Base-by-base conservation (phyloP, 1,140 invertebrate genomes). In the Nymphalis io region DNA sequence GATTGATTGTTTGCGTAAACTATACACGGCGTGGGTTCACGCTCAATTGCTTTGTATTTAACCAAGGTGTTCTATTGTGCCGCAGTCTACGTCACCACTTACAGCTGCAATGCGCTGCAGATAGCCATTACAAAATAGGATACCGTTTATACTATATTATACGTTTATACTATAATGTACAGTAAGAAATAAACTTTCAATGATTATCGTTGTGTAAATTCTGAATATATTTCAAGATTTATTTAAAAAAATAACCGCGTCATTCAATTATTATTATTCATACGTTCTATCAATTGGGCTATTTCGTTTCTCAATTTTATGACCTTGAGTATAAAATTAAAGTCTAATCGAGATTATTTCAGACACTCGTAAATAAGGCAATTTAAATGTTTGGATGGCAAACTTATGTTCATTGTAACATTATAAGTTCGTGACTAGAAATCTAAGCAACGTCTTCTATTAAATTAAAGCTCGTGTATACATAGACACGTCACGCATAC, bases 371-470 rank as follows among this genome's bases (percentile, higher is more conserved):
- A 68, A 68, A 55, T 40, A 20, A 23, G 15, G 10, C 48, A 0
- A 61, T 61, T 68, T 23, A 48, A 33, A 21, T 68, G 71, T 44
- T 71, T 51, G 51, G 51, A 23, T 27, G 1, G 60, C 53, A 67
- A 80, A 78, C 48, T 75, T 78, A n/a, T 78, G 77, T 76, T 76
- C 73, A 65, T 66, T 61, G 63, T 69, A 65, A 81, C 74, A 75
- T 81, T 83, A 80, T 72, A 48, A 62, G 64, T 74, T 75, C 82
- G 80, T 83, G 82, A 79, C 74, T 61, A 61, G 78, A 76, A 81
- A 74, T 72, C 44, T 68, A 76, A 66, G 44, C 40, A 66, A 0
- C 20, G 39, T n/a, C 55, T 40, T 59, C 53, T 44, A 40, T 60
- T 60, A 60, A 55, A 55, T 55, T 55, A 55, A 55, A 55, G 12